Conservation (phyloP, 2,888 invertebrate genomes). For the Tortrix viridana region DNA sequence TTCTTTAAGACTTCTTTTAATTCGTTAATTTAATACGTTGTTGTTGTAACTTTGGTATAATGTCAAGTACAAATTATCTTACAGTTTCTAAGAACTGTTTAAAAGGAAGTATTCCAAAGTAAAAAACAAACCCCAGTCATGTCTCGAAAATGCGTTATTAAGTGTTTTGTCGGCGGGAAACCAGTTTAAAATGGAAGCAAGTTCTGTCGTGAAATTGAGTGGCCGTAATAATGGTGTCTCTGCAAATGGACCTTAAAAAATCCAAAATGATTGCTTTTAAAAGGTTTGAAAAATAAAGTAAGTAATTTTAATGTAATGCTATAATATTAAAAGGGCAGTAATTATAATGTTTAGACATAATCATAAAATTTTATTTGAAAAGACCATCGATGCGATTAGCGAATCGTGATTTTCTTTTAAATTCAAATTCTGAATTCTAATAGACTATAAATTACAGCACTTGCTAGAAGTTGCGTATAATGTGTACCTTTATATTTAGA, state of each 20-base stretch:
- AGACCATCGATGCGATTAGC: not conserved
- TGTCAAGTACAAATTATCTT: constrained; percentile 7
- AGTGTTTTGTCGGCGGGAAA: constrained; percentile 23
- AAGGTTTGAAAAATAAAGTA: constrained; percentile 4
- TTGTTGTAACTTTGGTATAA: constrained; percentile 1
- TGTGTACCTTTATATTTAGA: too few species aligned
- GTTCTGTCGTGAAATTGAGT: constrained; percentile 20
- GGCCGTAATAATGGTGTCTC: constrained; percentile 22
- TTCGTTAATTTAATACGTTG: not conserved
- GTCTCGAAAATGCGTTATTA: constrained; percentile 25
- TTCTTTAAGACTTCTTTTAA: constrained; percentile 2
- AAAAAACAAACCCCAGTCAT: constrained; percentile 10
- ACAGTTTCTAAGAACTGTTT: constrained; percentile 14
- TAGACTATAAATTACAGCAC: not conserved
- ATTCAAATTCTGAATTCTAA: not conserved
- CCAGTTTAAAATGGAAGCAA: constrained; percentile 23
- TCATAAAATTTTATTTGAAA: not conserved
- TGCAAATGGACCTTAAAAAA: constrained; percentile 14
- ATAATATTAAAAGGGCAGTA: not conserved
- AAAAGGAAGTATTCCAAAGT: constrained; percentile 21
- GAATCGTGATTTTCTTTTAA: not conserved
- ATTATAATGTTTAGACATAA: not conserved
- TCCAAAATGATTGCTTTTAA: constrained; percentile 18
- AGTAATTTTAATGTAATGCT: not conserved
- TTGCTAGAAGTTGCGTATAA: too few species aligned